phyloP scores from a whole-genome alignment of 2,888 invertebrate species.

The Phragmatobia fuliginosa region DNA sequence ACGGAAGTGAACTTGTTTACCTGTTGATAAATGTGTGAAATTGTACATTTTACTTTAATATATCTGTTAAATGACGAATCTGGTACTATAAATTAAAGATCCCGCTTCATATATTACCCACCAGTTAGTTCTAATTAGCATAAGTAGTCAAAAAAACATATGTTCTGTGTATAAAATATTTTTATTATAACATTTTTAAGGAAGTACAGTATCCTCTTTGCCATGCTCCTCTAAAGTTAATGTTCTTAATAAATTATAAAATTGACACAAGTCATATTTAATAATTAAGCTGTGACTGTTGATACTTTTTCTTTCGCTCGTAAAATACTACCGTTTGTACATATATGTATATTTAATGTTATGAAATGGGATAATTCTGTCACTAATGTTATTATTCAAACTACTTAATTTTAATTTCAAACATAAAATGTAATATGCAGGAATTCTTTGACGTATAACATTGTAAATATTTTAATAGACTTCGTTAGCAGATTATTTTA shows the following conservation, averaged over 20 bases:
- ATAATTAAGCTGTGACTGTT: neutral
- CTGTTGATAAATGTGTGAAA: conserved; percentile 61
- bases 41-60: conserved; percentile 55
- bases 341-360: conserved; percentile 3
- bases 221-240: conserved; percentile 1
- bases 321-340: conserved; percentile 8
- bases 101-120: conserved; percentile 40
- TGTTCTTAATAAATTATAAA: neutral
- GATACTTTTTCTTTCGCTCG: conserved; percentile 5
- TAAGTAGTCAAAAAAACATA: conserved; percentile 36
- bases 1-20: conserved; percentile 57
- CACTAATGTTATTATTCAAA: conserved; percentile 3
- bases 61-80: conserved; percentile 39
- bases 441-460: neutral
- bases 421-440: neutral
- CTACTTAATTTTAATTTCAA: neutral
- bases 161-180: conserved; percentile 2
- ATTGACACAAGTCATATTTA: conserved; percentile 10
- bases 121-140: conserved; percentile 41
- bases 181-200: conserved; percentile 15
- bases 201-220: conserved; percentile 14
- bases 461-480: conserved; percentile 2
- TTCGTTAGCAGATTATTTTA: neutral
- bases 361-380: conserved; percentile 2
- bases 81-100: conserved; percentile 39